phyloP scores from a whole-genome alignment of 2,888 invertebrate genomes.

The Tinea trinotella region DNA sequence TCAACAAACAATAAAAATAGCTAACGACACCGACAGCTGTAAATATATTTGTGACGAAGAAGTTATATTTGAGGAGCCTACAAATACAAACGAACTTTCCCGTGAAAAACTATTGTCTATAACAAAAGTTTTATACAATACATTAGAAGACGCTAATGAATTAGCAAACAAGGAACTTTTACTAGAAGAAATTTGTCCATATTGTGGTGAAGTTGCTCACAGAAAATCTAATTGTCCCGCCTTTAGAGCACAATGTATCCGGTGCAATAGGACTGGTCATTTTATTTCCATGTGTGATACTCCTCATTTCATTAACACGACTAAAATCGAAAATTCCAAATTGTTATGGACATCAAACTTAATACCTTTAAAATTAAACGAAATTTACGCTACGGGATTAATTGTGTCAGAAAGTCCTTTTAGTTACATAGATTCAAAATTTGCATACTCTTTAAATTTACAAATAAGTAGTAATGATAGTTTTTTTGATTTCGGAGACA shows the following conservation, averaged over 20 bases:
- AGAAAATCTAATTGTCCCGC: not conserved
- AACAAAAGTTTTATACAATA: too few species aligned
- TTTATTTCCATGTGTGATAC: not conserved
- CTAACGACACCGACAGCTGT: too few species aligned
- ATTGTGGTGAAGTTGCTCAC: not conserved
- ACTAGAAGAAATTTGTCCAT: not conserved
- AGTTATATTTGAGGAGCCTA: too few species aligned
- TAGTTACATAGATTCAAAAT: conserved; percentile 1
- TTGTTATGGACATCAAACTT: not conserved
- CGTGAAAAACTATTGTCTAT: too few species aligned
- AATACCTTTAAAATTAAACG: not conserved
- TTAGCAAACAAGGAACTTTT: too few species aligned
- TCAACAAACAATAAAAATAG: too few species aligned
- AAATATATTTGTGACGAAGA: too few species aligned
- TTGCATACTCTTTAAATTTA: not conserved
- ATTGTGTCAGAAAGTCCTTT: not conserved
- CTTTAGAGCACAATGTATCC: not conserved
- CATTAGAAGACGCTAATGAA: too few species aligned
- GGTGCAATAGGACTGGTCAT: not conserved
- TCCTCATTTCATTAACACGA: not conserved
- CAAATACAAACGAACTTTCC: too few species aligned
- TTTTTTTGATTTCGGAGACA: not conserved
- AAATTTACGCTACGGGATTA: not conserved
- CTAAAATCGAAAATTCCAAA: not conserved
- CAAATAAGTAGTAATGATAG: not conserved